Percentiles rank a stretch among this genome's conserved stretches.
These are phyloP conservation scores for Epinephelus cyanopodus DNA, from an alignment of 2,113 vertebrate genomes.

Conservation along the genomic window DNA sequence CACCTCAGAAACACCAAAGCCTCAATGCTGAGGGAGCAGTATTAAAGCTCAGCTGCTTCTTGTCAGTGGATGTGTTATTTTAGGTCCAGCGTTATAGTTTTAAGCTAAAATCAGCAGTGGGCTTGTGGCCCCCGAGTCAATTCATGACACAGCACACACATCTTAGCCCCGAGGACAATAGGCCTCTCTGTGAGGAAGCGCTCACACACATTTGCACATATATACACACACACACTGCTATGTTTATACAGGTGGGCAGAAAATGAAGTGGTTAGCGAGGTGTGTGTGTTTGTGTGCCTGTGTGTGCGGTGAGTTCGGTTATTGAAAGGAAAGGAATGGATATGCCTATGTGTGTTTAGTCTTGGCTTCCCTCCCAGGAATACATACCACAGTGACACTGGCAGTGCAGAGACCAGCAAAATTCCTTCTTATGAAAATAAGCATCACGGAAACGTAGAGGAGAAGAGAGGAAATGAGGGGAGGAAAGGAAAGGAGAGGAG, in stretches of 20 bases:
- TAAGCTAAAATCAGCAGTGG: slow-evolving; percentile 75
- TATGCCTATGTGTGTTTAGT: slow-evolving; percentile 72
- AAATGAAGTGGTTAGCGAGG: slow-evolving; percentile 65
- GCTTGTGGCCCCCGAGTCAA: slow-evolving; percentile 61
- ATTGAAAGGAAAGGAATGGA: slow-evolving; percentile 77
- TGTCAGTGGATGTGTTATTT: slow-evolving; percentile 67
- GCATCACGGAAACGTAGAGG: slow-evolving; percentile 64
- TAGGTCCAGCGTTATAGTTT: slow-evolving; percentile 66
- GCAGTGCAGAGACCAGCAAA: slow-evolving; percentile 77
- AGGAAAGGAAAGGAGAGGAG: neutral
- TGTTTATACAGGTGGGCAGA: slow-evolving; percentile 82
- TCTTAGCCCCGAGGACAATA: slow-evolving; percentile 70
- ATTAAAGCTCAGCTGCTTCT: slow-evolving; percentile 60
- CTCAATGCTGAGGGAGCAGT: slow-evolving; percentile 38
- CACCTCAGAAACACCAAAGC: slow-evolving; percentile 23
- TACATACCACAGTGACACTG: slow-evolving; percentile 78
- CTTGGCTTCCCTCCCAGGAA: slow-evolving; percentile 77
- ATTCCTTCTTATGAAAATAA: slow-evolving; percentile 80
- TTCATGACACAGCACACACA: slow-evolving; percentile 79
- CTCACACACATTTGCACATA: slow-evolving; percentile 58
- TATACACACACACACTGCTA: slow-evolving; percentile 47
- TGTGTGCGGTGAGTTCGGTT: slow-evolving; percentile 57
- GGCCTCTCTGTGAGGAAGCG: slow-evolving; percentile 66
- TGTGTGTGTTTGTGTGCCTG: slow-evolving; percentile 39
- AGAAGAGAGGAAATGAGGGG: slow-evolving; percentile 15